Evolutionary conservation across 2,888 invertebrate genomes (phyloP), one percentile per base, ranked within the genome.

Genomic region (Peribatodes rhomboidaria): DNA sequence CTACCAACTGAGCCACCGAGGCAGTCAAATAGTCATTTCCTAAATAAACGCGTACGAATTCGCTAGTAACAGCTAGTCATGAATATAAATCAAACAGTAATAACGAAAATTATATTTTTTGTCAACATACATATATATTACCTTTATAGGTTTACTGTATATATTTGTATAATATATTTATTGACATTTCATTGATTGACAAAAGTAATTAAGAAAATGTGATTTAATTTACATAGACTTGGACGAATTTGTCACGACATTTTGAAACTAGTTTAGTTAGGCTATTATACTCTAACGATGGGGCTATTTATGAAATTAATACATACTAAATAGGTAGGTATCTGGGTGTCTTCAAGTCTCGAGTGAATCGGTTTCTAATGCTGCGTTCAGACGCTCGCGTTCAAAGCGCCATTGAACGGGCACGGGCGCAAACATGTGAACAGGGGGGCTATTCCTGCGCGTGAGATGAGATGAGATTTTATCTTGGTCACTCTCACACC

Each of bases 181-280:
- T 60, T 65, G 65, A 33, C 52, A 65, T 65, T 61, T 63, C 22
- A 46, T 56, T 65, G 65, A 65, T 65, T 61, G 65, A 60, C 60
- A 61, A 61, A 65, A 55, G 46, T 61, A 61, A 65, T 59, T 64
- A 59, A 50, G 54, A 56, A 56, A 44, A 50, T 56, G 33, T 56
- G 50, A 46, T 56, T 50, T 44, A 46, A 65, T 65, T 65, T 60
- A 10, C 55, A 65, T 65, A 64, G 20, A 44, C 14, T 58, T 60
- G 35, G 41, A 58, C 44, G 22, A 46, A 50, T 56, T 49, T 56
- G 56, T n/a, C 33, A n/a, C 46, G 65, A 60, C 65, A 56, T 60
- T 63, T 64, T 10, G 20, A 37, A 64, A 64, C 63, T 22, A 54
- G 63, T 59, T 64, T 35, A 10, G 14, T 27, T 33, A 1, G 2